These are phyloP conservation scores for Cettia cetti DNA, from an alignment of 2,113 vertebrate species.

Conservation along the genomic window DNA sequence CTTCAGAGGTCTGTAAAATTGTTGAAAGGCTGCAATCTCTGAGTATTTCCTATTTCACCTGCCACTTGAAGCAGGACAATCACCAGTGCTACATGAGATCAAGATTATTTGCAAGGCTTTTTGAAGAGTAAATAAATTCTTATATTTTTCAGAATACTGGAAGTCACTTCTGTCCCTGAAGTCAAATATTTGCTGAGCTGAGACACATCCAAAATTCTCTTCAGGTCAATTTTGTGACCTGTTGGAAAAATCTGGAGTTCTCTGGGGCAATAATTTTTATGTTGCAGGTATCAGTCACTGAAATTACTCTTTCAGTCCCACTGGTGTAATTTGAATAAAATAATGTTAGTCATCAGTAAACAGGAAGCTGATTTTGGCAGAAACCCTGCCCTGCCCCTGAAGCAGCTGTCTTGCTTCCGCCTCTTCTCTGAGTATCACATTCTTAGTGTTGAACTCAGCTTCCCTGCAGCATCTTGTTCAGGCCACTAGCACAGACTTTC, in stretches of 20 bases:
- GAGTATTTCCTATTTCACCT: not conserved
- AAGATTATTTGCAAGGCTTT: not conserved
- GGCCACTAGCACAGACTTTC: not conserved
- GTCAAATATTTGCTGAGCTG: not conserved
- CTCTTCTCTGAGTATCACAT: not conserved
- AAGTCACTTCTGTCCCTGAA: not conserved
- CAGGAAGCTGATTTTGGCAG: slow-evolving; percentile 5
- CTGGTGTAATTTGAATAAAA: not conserved
- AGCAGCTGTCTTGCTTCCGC: not conserved
- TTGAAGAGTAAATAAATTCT: not conserved
- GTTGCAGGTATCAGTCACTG: not conserved
- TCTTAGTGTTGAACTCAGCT: not conserved
- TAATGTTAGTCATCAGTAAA: not conserved
- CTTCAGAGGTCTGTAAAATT: not conserved
- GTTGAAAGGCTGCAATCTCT: not conserved
- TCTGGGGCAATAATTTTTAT: not conserved
- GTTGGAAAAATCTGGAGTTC: not conserved
- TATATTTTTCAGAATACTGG: not conserved
- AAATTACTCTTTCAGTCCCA: not conserved
- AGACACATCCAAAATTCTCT: not conserved
- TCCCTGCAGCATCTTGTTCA: not conserved
- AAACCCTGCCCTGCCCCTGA: not conserved
- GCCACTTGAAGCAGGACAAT: not conserved
- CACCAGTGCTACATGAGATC: not conserved
- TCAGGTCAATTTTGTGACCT: not conserved